Evolutionary conservation across 2,888 invertebrate species (phyloP).

Genomic region (Psococerastis gibbosa): DNA sequence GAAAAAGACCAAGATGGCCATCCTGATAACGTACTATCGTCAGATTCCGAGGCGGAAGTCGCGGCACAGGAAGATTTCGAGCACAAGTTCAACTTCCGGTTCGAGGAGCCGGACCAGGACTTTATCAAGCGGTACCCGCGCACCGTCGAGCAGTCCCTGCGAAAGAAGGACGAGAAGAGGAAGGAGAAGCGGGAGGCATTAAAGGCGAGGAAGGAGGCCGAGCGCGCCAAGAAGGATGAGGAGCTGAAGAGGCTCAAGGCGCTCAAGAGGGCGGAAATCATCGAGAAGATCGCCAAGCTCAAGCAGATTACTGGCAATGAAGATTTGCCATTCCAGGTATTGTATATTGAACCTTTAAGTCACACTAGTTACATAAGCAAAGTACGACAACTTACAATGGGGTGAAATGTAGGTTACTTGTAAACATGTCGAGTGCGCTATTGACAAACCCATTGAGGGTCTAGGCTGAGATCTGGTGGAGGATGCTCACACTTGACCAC

Average conservation of each 20-base stretch:
- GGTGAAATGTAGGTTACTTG: no score
- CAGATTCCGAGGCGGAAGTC: conserved; percentile 63
- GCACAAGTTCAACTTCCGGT: conserved; percentile 87
- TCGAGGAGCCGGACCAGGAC: conserved; percentile 88
- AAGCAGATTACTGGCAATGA: conserved; percentile 76
- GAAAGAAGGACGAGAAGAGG: conserved; percentile 60
- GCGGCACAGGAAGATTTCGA: conserved; percentile 82
- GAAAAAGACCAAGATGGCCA: conserved; percentile 30
- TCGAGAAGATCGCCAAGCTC: conserved; percentile 68
- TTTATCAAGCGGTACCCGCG: conserved; percentile 57
- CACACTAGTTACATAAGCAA: no score
- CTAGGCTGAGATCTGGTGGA: no score
- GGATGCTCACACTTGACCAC: no score
- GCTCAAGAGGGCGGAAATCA: conserved; percentile 73
- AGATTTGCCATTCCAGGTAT: conserved; percentile 41
- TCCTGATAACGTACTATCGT: conserved; percentile 30
- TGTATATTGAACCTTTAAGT: no score
- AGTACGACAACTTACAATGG: no score
- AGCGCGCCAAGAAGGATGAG: conserved; percentile 61
- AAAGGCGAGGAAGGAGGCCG: conserved; percentile 52
- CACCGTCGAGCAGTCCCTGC: conserved; percentile 61
- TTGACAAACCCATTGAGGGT: no score
- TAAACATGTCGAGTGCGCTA: no score
- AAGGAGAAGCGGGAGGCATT: conserved; percentile 57
- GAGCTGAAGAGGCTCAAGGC: conserved; percentile 77